Evolutionary conservation across 1,140 invertebrate species (phyloP), one percentile per base, ranked within the genome.

Genomic region (Nasonia longicornis): DNA sequence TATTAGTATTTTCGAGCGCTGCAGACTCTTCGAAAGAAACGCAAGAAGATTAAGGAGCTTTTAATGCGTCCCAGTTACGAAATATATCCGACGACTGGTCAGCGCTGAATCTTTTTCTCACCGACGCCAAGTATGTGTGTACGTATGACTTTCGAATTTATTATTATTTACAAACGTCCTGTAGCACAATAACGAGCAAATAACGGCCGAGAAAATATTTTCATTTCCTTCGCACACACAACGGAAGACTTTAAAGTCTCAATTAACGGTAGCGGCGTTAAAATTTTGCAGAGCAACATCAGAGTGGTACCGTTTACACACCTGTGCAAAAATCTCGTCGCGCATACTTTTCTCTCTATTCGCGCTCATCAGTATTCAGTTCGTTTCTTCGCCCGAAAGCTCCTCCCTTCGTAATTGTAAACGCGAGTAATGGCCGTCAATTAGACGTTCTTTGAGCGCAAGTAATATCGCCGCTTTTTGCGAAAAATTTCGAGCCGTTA

Each of bases 291-390:
- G 22, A 66, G 26, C 26, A 66, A 66, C 63, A 14, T 26, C 22
- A 7, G 22, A 11, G 22, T 31, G 58, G 16, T 58, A 58, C 52
- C 52, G 52, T n/a, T 20, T 16, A n/a, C 52, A 58, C 52, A 58
- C 52, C 16, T 58, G 2, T 0, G 64, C 22, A 67, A 67, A 67
- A 31, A n/a, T 31, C 38, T 42, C 64, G 64, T 58, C 64, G 64
- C 64, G 64, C 64, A 31, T 42, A 42, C 10, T 42, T 42, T 7
- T 42, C 38, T 42, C 38, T 8, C 7, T 42, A 7, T 31, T 67
- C 26, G 26, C 22, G 64, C 64, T 67, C 64, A 67, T 67, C 64
- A 67, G 29, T 67, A 67, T 67, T 67, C 64, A 67, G 64, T 31
- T 3, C 64, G 20, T 58, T 58, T 58, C 52, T 58, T 58, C 14